A percentile compares a stretch with the other conserved stretches of the same genome.
Conservation (phyloP, 2,888 invertebrate species). For the Podotricha telesiphe region DNA sequence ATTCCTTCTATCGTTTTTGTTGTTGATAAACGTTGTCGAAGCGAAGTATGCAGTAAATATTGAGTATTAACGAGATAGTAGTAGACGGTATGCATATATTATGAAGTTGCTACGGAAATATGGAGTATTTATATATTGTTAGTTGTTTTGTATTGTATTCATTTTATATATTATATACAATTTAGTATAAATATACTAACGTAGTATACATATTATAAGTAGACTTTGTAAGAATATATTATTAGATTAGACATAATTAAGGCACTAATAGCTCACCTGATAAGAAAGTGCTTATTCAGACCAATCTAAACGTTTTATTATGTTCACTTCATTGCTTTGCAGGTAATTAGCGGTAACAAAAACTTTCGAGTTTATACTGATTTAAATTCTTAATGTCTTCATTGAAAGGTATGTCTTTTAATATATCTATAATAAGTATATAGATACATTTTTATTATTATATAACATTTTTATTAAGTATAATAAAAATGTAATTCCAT, state of each 20-base stretch:
- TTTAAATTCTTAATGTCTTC: neutral
- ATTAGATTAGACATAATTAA: conserved; percentile 53
- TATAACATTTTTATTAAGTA: too few relatives aligned
- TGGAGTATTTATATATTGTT: conserved; percentile 4
- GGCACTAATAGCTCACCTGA: conserved; percentile 71
- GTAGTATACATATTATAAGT: too few relatives aligned
- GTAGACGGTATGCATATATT: conserved; percentile 3
- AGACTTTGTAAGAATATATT: conserved; percentile 6
- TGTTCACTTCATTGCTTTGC: conserved; percentile 56
- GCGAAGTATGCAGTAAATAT: conserved; percentile 29
- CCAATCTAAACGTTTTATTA: conserved; percentile 70
- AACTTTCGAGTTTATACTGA: conserved; percentile 30
- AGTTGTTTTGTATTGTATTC: neutral
- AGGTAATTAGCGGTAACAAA: conserved; percentile 47
- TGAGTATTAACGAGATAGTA: conserved; percentile 46
- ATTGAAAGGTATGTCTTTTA: neutral
- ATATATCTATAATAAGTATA: too few relatives aligned
- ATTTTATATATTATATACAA: neutral
- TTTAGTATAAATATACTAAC: neutral
- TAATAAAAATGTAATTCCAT: too few relatives aligned
- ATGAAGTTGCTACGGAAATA: neutral
- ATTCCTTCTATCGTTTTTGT: conserved; percentile 65
- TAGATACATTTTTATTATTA: neutral
- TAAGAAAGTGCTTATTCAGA: conserved; percentile 72
- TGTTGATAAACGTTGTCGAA: conserved; percentile 38